Percentiles rank a stretch among this genome's conserved stretches.
These are phyloP conservation scores for Lepus americanus DNA, from an alignment of 2,113 vertebrate genomes.

Conservation along the genomic window DNA sequence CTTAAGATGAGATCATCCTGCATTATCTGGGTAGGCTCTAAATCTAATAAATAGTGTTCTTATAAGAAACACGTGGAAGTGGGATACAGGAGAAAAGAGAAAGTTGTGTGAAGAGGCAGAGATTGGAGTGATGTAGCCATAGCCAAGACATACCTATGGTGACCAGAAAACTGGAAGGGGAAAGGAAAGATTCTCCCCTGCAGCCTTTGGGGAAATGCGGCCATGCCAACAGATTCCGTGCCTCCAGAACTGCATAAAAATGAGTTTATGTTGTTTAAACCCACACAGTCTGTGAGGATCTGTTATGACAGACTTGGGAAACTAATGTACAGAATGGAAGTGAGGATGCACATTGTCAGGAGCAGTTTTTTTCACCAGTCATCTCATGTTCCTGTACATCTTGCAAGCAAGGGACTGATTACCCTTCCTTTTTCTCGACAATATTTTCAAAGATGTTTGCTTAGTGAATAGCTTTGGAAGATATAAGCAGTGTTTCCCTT, in stretches of 20 bases:
- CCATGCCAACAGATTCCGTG: background rate
- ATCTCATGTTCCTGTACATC: background rate
- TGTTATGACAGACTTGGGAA: background rate
- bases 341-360: background rate
- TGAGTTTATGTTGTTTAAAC: background rate
- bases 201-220: background rate
- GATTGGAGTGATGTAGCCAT: accelerated
- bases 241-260: background rate
- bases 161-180: background rate
- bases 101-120: background rate
- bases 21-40: background rate
- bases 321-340: background rate
- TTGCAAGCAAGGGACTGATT: background rate
- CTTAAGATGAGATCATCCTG: background rate
- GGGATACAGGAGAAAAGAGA: background rate
- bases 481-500: background rate
- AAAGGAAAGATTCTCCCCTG: background rate
- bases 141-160: background rate
- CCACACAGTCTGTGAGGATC: background rate
- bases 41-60: background rate
- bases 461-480: background rate
- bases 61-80: background rate
- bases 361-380: background rate
- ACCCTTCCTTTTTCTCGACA: background rate
- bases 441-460: background rate